Conservation (phyloP, 2,797 vertebrate genomes). For the Pseudomugil tenellus region DNA sequence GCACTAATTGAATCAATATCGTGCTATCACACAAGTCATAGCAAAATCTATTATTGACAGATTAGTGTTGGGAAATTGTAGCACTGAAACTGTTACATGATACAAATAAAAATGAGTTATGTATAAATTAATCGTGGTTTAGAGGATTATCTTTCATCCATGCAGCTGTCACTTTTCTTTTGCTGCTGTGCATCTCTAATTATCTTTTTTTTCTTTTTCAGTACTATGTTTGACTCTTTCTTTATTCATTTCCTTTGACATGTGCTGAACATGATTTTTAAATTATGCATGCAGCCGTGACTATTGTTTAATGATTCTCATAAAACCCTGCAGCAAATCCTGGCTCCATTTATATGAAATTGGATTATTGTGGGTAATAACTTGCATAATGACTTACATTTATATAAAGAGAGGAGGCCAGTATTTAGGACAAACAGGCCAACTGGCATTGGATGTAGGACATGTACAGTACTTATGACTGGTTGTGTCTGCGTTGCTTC, state of each 20-base stretch:
- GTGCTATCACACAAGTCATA: conserved; percentile 20
- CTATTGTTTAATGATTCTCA: conserved; percentile 59
- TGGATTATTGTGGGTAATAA: conserved; percentile 50
- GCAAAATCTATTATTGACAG: conserved; percentile 33
- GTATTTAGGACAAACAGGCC: conserved; percentile 43
- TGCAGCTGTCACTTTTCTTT: conserved; percentile 5
- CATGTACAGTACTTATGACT: conserved; percentile 24
- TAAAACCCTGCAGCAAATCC: conserved; percentile 36
- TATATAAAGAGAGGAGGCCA: conserved; percentile 10
- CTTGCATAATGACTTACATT: conserved; percentile 54
- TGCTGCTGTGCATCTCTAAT: conserved; percentile 18
- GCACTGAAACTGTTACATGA: conserved; percentile 9
- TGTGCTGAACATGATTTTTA: conserved; percentile 46
- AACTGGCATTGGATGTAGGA: conserved; percentile 20
- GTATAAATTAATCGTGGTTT: conserved; percentile 1
- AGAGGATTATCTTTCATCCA: conserved; percentile 7
- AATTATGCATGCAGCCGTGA: conserved; percentile 40
- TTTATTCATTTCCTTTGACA: conserved; percentile 48
- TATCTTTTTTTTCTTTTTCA: conserved; percentile 18
- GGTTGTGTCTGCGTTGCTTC: conserved; percentile 16
- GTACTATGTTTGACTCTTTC: conserved; percentile 5
- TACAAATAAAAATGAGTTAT: conserved; percentile 9
- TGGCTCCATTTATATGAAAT: conserved; percentile 46
- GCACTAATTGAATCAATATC: conserved; percentile 63
- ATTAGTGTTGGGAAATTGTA: conserved; percentile 18